Evolutionary conservation across 1,140 invertebrate genomes (phyloP).

Genomic region (Arion vulgaris): DNA sequence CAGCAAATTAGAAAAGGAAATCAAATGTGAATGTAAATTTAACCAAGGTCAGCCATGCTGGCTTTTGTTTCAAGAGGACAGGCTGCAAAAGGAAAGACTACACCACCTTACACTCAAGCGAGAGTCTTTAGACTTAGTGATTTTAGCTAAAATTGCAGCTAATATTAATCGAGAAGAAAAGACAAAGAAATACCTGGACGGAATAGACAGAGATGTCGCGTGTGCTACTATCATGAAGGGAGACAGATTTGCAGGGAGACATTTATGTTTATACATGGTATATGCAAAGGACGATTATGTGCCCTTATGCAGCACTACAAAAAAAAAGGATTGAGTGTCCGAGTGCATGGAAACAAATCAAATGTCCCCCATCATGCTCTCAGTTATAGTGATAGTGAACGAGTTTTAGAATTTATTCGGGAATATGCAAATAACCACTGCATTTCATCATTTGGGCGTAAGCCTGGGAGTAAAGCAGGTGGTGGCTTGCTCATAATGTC

Average conservation of each 20-base stretch:
- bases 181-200: not conserved
- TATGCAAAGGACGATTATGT: slow-evolving; percentile 24
- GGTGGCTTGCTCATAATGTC: slow-evolving; percentile 24
- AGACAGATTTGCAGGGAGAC: slow-evolving; percentile 24
- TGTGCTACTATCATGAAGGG: slow-evolving; percentile 20
- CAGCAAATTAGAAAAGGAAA: slow-evolving; percentile 26
- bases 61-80: slow-evolving; percentile 16
- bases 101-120: slow-evolving; percentile 15
- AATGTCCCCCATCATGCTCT: slow-evolving; percentile 29
- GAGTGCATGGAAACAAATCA: slow-evolving; percentile 13
- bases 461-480: slow-evolving; percentile 11
- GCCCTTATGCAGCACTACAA: slow-evolving; percentile 30
- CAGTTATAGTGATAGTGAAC: not conserved
- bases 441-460: not conserved
- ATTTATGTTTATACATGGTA: slow-evolving; percentile 29
- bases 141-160: slow-evolving; percentile 23
- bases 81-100: slow-evolving; percentile 20
- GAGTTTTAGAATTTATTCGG: slow-evolving; percentile 15
- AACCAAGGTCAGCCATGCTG: slow-evolving; percentile 27
- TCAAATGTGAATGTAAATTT: slow-evolving; percentile 22
- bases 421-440: slow-evolving; percentile 23
- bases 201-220: slow-evolving; percentile 5
- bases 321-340: slow-evolving; percentile 6
- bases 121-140: slow-evolving; percentile 25
- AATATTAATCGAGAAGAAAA: slow-evolving; percentile 28